Percentiles rank a stretch among this genome's conserved stretches.
Conservation (phyloP, 2,113 vertebrate species). For the Todiramphus chloris region DNA sequence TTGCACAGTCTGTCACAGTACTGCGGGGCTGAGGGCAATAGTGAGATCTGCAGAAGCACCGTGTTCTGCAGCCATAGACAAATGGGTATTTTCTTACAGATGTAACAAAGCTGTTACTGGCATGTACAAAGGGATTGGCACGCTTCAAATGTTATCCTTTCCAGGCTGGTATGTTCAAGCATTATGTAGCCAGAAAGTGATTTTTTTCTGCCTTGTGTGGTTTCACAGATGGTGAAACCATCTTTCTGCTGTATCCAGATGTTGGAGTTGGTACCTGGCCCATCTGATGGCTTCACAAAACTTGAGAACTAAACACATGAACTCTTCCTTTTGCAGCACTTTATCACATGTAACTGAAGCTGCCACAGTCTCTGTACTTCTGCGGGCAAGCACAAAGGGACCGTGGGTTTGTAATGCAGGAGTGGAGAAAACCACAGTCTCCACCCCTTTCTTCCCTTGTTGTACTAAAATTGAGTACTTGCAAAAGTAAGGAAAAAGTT, state of each 20-base stretch:
- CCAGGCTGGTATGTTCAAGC: not conserved
- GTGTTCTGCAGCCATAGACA: not conserved
- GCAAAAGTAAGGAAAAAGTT: not conserved
- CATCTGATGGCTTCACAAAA: not conserved
- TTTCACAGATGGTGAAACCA: not conserved
- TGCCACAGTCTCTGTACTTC: not conserved
- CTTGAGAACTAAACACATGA: not conserved
- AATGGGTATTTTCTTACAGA: not conserved
- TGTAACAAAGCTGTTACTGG: not conserved
- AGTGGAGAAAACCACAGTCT: not conserved
- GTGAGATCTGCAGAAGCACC: not conserved
- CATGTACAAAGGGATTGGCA: not conserved
- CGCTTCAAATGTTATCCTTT: not conserved
- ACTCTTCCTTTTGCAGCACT: not conserved
- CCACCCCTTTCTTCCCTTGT: not conserved
- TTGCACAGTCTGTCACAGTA: accelerated
- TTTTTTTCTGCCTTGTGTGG: not conserved
- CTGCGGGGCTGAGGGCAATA: not conserved
- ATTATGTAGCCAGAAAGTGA: not conserved
- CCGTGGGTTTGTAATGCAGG: not conserved
- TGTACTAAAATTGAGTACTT: not conserved
- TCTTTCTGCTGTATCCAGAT: not conserved
- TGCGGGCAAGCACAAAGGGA: not conserved
- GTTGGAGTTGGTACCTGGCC: not conserved
- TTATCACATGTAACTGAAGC: not conserved